These are phyloP conservation scores for Motacilla alba DNA, from an alignment of 2,113 vertebrate species.

Conservation along the genomic window DNA sequence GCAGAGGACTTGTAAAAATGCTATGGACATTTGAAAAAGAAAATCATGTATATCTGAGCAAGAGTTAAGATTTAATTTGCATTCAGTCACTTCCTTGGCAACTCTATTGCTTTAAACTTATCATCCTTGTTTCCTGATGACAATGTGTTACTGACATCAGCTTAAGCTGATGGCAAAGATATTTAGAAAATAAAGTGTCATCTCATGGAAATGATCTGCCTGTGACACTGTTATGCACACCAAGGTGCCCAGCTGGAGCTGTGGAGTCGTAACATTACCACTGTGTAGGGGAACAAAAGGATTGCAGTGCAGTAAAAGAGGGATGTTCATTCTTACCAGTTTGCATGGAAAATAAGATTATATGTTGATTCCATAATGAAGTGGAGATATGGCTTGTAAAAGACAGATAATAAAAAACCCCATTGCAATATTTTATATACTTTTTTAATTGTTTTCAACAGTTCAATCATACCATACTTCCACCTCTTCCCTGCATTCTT, in stretches of 20 bases:
- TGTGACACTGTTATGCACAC: neutral
- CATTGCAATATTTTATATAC: neutral
- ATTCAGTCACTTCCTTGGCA: conserved; percentile 20
- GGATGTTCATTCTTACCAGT: rapidly evolving
- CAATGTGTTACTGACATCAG: conserved; percentile 39
- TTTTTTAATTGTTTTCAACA: neutral
- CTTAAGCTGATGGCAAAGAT: neutral
- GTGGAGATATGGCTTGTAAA: neutral
- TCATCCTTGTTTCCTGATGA: conserved; percentile 7
- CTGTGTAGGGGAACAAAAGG: neutral
- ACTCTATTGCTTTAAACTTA: neutral
- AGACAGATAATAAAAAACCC: neutral
- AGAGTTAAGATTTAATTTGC: neutral
- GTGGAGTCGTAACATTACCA: neutral
- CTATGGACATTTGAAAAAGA: neutral
- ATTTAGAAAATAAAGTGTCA: conserved; percentile 17
- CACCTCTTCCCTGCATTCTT: neutral
- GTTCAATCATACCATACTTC: neutral
- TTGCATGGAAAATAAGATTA: neutral
- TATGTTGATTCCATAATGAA: neutral
- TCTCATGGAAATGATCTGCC: neutral
- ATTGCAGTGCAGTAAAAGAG: neutral
- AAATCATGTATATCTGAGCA: neutral
- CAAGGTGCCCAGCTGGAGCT: neutral
- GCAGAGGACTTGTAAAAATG: neutral